Base-by-base conservation (phyloP, 2,113 vertebrate genomes). In the Trachemys scripta region DNA sequence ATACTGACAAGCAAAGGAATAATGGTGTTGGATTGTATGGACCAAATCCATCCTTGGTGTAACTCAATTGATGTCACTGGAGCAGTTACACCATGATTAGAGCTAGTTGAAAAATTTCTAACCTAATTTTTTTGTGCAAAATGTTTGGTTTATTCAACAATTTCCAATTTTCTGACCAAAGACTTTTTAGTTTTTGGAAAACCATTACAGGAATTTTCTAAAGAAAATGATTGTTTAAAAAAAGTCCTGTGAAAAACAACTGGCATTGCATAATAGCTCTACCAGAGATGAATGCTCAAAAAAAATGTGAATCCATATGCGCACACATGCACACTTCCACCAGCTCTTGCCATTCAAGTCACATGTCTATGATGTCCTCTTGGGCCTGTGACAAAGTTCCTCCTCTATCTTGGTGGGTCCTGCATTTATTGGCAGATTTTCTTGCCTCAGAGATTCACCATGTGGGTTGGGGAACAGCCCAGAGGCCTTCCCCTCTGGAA, bases 1-100 rank as follows among this genome's bases (percentile, higher is more conserved):
- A 95, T 95, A 81, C 79, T 95, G 94, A 90, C 91, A 87, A 92
- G 92, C 57, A 87, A 87, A 50, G 59, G 65, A n/a, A 76, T 84
- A 81, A 94, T 90, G 90, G 38, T 91, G 81, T 80, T 84, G 84
- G 95, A 50, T 53, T 80, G 54, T 82, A 65, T 0, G 0, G 45
- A 65, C 50, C 85, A 95, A 94, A 95, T 78, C 53, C 50, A 31
- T 93, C 92, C 87, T 42, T 51, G 42, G 38, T 72, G 80, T 38
- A 35, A 45, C 59, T 45, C 69, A 53, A 6, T 53, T 54, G 42
- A 82, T 29, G 25, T 92, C 76, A 88, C 56, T 14, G 3, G 54
- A 82, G 56, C 50, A 90, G 80, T 81, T 56, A 80, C 79, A 12
- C 3, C 5, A 57, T 59, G 87, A 29, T 31, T 42, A 27, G 13